These are phyloP conservation scores for Leptopterna dolabrata DNA, from an alignment of 2,888 invertebrate species.

Conservation along the genomic window DNA sequence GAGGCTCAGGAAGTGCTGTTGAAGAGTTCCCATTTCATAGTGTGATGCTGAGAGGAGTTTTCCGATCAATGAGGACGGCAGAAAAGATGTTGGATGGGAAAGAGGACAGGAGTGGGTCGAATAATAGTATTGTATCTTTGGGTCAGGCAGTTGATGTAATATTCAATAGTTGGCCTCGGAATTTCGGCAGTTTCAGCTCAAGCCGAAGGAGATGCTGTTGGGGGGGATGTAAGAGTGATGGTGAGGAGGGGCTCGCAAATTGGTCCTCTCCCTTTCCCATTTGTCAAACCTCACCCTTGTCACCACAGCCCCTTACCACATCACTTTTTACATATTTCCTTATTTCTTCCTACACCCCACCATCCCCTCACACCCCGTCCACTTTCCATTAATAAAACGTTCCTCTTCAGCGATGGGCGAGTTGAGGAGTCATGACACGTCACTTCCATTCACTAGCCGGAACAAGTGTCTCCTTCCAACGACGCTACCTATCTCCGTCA, in stretches of 20 bases:
- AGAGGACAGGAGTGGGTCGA: not conserved
- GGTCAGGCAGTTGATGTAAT: conserved; percentile 3
- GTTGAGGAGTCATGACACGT: not conserved
- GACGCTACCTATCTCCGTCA: not conserved
- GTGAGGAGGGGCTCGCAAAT: conserved; percentile 3
- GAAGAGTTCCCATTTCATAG: no score
- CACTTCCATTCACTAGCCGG: not conserved
- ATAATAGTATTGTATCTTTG: conserved; percentile 3
- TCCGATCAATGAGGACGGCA: not conserved
- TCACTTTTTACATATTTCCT: conserved; percentile 11
- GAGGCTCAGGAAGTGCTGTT: no score
- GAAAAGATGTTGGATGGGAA: not conserved
- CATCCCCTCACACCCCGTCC: not conserved
- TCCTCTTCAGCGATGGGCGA: not conserved
- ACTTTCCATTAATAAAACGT: not conserved
- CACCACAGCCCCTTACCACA: conserved; percentile 7
- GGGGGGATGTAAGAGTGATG: not conserved
- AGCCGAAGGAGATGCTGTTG: not conserved
- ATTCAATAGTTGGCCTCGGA: conserved; percentile 3
- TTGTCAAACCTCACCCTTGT: conserved; percentile 11
- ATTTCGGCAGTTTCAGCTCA: not conserved
- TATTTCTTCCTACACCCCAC: not conserved
- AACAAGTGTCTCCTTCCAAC: not conserved
- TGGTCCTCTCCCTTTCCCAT: conserved; percentile 11
- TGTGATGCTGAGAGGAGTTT: not conserved